These are phyloP conservation scores for Cochlearius cochlearius DNA, from an alignment of 2,113 vertebrate species.

Conservation along the genomic window DNA sequence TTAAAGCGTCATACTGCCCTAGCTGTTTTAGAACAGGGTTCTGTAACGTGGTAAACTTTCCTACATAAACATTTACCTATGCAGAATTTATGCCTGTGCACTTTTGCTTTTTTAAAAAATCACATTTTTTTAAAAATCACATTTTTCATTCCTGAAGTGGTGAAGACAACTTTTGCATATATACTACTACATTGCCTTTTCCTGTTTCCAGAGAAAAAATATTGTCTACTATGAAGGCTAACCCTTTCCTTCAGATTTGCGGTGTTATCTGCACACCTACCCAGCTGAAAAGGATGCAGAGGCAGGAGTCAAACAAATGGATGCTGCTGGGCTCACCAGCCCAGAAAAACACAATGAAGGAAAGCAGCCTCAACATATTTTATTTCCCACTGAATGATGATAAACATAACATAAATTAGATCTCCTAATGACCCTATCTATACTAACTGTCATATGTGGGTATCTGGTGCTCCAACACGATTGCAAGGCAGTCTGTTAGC, in stretches of 20 bases:
- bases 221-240: background rate
- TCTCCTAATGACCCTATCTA: background rate
- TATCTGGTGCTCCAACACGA: background rate
- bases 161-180: constrained; percentile 30
- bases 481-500: rapidly evolving
- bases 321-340: background rate
- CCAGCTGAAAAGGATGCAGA: background rate
- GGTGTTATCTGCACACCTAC: background rate
- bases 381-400: background rate
- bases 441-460: background rate
- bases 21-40: constrained; percentile 43
- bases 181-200: background rate
- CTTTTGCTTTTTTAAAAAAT: background rate
- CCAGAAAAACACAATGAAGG: background rate
- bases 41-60: constrained; percentile 45
- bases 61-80: constrained; percentile 56
- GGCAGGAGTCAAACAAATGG: background rate
- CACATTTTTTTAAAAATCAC: too few species aligned
- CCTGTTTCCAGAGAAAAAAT: background rate
- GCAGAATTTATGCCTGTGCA: constrained; percentile 30
- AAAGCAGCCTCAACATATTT: background rate
- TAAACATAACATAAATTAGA: background rate
- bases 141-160: constrained; percentile 41
- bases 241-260: background rate
- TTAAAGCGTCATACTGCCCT: constrained; percentile 43